phyloP scores from a whole-genome alignment of 1,140 invertebrate genomes.

The Drosophila melanogaster region DNA sequence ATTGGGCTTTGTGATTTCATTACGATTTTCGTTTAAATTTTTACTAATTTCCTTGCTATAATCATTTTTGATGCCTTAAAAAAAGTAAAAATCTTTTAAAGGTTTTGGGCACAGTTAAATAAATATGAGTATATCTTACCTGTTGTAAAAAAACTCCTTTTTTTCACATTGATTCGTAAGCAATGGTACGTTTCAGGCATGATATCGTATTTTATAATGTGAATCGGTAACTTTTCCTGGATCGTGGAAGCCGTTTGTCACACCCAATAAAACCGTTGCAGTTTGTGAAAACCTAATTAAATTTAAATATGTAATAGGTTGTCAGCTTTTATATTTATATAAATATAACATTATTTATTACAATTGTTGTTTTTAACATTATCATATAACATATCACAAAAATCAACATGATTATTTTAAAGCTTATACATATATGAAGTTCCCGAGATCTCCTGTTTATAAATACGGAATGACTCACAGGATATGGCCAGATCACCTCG shows the following conservation, averaged over 20 bases:
- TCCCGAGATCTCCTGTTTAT: too few relatives aligned
- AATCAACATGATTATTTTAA: too few relatives aligned
- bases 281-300: background rate
- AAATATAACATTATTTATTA: background rate
- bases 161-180: constrained; percentile 22
- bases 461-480: too few relatives aligned
- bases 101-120: background rate
- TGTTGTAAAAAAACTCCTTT: background rate
- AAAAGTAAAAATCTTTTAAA: background rate
- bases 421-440: too few relatives aligned
- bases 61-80: constrained; percentile 2
- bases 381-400: too few relatives aligned
- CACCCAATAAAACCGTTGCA: background rate
- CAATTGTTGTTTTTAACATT: too few relatives aligned
- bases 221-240: background rate
- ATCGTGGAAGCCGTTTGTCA: background rate
- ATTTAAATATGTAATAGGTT: background rate
- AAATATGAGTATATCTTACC: constrained; percentile 6
- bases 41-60: background rate
- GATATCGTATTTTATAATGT: constrained; percentile 1
- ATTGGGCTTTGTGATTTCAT: background rate
- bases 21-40: background rate
- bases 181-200: constrained; percentile 15
- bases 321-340: background rate
- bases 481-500: too few relatives aligned